Percentiles rank a stretch among this genome's conserved stretches.
Conservation (phyloP, 2,797 vertebrate species). For the Pristis pectinata region DNA sequence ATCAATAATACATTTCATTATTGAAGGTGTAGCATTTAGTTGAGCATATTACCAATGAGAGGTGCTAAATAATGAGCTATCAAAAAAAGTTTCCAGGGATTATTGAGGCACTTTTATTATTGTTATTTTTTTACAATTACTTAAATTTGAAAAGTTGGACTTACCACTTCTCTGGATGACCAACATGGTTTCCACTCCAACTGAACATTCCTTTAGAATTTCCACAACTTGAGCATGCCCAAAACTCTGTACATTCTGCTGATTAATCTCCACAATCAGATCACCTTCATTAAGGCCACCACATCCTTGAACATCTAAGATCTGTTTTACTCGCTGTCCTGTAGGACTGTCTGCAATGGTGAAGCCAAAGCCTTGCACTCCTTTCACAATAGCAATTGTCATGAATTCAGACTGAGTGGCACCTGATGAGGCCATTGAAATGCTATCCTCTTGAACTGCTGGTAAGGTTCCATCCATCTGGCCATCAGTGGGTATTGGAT, state of each 20-base stretch:
- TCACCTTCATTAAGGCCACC: conserved; percentile 91
- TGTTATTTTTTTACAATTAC: not conserved
- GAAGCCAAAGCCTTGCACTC: conserved; percentile 90
- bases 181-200: conserved; percentile 83
- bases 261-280: conserved; percentile 96
- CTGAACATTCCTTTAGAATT: conserved; percentile 89
- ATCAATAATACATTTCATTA: not conserved
- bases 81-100: not conserved
- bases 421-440: conserved; percentile 93
- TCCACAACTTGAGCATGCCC: conserved; percentile 95
- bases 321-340: conserved; percentile 93
- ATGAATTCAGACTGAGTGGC: conserved; percentile 88
- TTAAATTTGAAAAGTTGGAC: conserved; percentile 45
- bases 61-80: not conserved
- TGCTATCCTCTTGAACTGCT: conserved; percentile 80
- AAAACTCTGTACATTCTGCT: conserved; percentile 81
- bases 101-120: not conserved
- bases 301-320: conserved; percentile 92
- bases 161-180: conserved; percentile 93
- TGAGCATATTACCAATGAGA: not conserved
- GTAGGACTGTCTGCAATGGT: conserved; percentile 90
- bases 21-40: not conserved
- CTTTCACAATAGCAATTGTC: conserved; percentile 94
- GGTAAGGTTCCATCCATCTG: conserved; percentile 88
- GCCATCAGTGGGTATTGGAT: conserved; percentile 79